These are phyloP conservation scores for Trichechus manatus DNA, from an alignment of 2,113 vertebrate genomes.

Conservation along the genomic window DNA sequence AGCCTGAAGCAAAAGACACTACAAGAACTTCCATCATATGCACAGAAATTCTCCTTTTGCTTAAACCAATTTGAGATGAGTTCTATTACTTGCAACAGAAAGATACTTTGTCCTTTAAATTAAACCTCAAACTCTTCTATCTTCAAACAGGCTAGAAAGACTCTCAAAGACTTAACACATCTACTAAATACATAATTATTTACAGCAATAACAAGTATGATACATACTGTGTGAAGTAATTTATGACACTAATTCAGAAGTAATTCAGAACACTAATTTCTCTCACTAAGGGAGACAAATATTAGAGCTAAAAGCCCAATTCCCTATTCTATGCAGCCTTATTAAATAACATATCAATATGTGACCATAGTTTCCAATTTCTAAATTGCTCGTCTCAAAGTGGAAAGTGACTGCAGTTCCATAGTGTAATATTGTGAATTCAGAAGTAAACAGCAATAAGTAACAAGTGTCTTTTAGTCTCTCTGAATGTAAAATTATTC, in stretches of 20 bases:
- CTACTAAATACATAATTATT: conserved; percentile 8
- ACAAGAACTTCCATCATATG: not conserved
- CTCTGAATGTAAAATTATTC: conserved; percentile 59
- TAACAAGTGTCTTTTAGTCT: conserved; percentile 46
- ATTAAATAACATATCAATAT: conserved; percentile 34
- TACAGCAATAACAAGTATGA: not conserved
- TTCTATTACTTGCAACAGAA: conserved; percentile 23
- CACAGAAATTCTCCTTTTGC: not conserved
- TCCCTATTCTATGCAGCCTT: not conserved
- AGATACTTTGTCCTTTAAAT: not conserved
- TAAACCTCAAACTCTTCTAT: not conserved
- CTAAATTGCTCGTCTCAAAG: conserved; percentile 34
- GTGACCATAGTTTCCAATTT: conserved; percentile 30
- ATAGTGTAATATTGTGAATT: conserved; percentile 48
- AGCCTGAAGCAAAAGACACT: not conserved
- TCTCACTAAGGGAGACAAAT: conserved; percentile 20
- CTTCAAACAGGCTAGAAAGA: not conserved
- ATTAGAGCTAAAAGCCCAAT: not conserved
- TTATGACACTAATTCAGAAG: not conserved
- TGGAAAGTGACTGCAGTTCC: conserved; percentile 8
- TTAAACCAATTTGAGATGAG: not conserved
- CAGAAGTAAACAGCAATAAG: conserved; percentile 59
- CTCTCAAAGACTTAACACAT: not conserved
- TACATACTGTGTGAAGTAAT: conserved; percentile 15
- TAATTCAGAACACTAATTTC: conserved; percentile 34